A percentile compares a stretch with the other conserved stretches of the same genome.
These are phyloP conservation scores for Noctua fimbriata DNA, from an alignment of 2,888 invertebrate species.

Conservation along the genomic window DNA sequence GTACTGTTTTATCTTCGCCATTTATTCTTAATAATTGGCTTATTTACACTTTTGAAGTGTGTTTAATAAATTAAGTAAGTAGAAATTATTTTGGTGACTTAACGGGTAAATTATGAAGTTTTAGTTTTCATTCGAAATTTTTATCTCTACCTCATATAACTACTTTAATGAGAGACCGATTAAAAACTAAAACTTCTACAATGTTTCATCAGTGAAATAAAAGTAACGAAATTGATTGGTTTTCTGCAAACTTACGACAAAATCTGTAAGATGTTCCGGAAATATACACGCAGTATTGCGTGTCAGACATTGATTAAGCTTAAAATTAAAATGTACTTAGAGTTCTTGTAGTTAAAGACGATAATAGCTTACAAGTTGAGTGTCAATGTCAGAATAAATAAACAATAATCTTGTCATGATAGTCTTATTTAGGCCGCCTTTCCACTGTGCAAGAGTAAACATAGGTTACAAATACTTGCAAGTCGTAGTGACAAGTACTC, in stretches of 20 bases:
- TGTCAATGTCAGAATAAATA: slow-evolving; percentile 6
- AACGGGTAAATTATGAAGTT: slow-evolving; percentile 5
- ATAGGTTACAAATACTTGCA: too few species aligned
- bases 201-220: neutral
- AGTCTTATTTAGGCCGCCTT: neutral
- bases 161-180: slow-evolving; percentile 28
- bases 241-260: neutral
- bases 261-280: neutral
- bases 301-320: slow-evolving; percentile 10
- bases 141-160: slow-evolving; percentile 54
- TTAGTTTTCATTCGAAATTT: slow-evolving; percentile 37
- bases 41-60: slow-evolving; percentile 62
- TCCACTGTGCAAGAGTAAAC: slow-evolving; percentile 19
- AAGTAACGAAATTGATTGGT: neutral
- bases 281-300: neutral
- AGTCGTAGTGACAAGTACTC: neutral
- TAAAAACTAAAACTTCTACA: slow-evolving; percentile 19
- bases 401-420: slow-evolving; percentile 21
- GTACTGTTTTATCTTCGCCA: slow-evolving; percentile 36
- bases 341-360: slow-evolving; percentile 4
- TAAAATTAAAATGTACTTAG: slow-evolving; percentile 21
- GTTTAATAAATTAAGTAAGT: slow-evolving; percentile 54
- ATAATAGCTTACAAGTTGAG: slow-evolving; percentile 4
- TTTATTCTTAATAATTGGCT: slow-evolving; percentile 57
- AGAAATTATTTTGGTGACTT: slow-evolving; percentile 27